Conservation (phyloP, 2,797 vertebrate genomes). For the Betta splendens region DNA sequence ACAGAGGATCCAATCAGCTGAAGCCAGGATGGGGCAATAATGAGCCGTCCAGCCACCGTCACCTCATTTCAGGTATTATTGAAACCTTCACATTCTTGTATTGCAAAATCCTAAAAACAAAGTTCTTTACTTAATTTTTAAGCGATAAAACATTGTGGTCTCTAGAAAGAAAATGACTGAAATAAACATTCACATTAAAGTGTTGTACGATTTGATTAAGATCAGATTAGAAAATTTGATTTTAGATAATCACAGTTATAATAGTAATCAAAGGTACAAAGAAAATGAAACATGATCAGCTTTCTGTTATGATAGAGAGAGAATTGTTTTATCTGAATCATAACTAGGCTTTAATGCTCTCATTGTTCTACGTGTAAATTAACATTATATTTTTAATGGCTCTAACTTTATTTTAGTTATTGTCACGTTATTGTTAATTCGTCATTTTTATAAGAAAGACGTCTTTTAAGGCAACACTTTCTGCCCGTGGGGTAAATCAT, state of each 20-base stretch:
- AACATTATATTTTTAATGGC: no score
- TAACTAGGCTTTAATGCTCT: no score
- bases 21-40: conserved; percentile 76
- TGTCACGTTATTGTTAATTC: not conserved
- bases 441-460: not conserved
- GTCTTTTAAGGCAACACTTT: not conserved
- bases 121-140: not conserved
- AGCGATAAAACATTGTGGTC: not conserved
- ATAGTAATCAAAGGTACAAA: not conserved
- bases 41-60: conserved; percentile 66
- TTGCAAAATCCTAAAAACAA: conserved; percentile 9
- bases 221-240: not conserved
- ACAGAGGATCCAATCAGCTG: conserved; percentile 78
- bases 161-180: not conserved
- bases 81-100: conserved; percentile 35
- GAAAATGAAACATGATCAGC: not conserved
- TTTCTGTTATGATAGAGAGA: not conserved
- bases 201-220: not conserved
- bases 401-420: not conserved
- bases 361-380: no score
- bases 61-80: conserved; percentile 71
- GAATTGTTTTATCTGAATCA: not conserved
- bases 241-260: not conserved
- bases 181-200: not conserved
- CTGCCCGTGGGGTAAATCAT: not conserved